A percentile compares a stretch with the other conserved stretches of the same genome.
Evolutionary conservation across 2,113 vertebrate genomes (phyloP).

Genomic region (Microcebus murinus): DNA sequence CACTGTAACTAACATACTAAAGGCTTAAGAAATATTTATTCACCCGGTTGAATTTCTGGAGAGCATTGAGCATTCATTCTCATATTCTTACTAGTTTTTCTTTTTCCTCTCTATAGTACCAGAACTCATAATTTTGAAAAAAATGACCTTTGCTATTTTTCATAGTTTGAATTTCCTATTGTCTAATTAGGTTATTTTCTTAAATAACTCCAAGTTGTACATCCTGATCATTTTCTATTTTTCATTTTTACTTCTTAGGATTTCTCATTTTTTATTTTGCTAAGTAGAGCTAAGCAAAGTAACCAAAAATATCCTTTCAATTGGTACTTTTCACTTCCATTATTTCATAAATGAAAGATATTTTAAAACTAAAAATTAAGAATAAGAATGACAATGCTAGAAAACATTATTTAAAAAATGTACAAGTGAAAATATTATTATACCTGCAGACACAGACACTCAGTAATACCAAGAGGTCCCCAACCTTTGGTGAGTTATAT

Average conservation of each 20-base stretch:
- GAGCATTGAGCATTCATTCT: not conserved
- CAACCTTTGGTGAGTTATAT: no score
- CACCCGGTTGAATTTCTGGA: not conserved
- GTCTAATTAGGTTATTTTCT: constrained; percentile 25
- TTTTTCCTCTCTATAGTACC: not conserved
- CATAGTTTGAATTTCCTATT: not conserved
- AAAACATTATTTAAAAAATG: not conserved
- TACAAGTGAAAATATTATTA: not conserved
- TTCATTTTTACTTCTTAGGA: not conserved
- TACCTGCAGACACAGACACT: not conserved
- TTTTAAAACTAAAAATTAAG: constrained; percentile 25
- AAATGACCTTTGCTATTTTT: not conserved
- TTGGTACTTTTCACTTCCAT: not conserved
- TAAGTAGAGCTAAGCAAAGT: not conserved
- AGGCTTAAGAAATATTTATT: not conserved
- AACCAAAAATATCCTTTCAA: not conserved
- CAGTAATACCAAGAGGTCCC: not conserved
- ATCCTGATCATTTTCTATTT: not conserved
- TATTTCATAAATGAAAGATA: not conserved
- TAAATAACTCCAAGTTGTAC: not conserved
- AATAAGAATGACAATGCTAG: not conserved
- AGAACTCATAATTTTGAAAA: not conserved
- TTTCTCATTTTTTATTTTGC: not conserved
- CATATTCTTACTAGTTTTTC: not conserved
- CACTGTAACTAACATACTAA: not conserved